Conservation (phyloP, 1,140 invertebrate genomes). For the Parasteatoda tepidariorum region DNA sequence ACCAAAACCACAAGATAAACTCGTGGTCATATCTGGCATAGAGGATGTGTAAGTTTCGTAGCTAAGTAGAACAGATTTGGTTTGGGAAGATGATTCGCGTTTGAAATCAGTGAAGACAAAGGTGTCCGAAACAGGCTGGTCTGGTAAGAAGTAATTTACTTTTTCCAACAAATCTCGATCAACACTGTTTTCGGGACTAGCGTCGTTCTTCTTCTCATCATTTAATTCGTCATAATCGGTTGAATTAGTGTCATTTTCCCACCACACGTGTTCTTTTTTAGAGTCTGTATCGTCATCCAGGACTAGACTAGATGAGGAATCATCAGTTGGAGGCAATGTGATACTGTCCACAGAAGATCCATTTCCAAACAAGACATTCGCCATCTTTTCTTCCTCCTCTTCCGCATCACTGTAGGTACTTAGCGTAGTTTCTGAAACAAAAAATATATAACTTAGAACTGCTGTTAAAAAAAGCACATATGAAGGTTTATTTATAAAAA, state of each 20-base stretch:
- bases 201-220: conserved; percentile 24
- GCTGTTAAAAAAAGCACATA: too few relatives aligned
- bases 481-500: too few relatives aligned
- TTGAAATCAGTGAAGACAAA: neutral
- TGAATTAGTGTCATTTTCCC: neutral
- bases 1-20: neutral
- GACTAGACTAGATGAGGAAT: neutral
- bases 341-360: neutral
- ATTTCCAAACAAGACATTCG: conserved; percentile 8
- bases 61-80: conserved; percentile 15
- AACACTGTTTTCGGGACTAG: conserved; percentile 52
- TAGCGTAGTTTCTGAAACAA: neutral
- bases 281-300: neutral
- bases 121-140: neutral
- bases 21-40: neutral
- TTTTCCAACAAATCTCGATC: conserved; percentile 14
- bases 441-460: too few relatives aligned
- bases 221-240: conserved; percentile 28
- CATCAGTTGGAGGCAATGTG: neutral
- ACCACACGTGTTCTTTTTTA: neutral
- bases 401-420: conserved; percentile 32
- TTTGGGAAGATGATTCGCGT: neutral
- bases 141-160: neutral
- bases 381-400: conserved; percentile 47
- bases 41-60: neutral